Evolutionary conservation across 2,797 vertebrate species (phyloP).

Genomic region (Borostomias antarcticus): DNA sequence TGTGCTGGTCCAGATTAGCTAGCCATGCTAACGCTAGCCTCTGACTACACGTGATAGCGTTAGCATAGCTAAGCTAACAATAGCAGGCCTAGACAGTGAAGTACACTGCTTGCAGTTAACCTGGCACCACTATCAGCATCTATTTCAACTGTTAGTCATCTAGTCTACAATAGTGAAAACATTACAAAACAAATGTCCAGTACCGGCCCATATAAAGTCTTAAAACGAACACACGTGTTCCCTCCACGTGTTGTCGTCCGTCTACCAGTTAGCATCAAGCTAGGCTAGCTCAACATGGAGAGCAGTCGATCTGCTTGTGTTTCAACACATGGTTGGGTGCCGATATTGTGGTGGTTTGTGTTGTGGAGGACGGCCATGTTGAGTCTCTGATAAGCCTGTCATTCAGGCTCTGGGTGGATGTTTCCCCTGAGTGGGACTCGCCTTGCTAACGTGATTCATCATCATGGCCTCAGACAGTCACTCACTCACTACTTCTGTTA

Average conservation of each 20-base stretch:
- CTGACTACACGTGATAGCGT: no score
- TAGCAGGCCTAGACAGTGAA: not conserved
- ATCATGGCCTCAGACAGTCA: not conserved
- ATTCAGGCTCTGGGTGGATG: no score
- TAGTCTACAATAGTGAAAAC: not conserved
- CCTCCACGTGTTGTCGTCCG: slow-evolving; percentile 70
- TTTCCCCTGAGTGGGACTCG: no score
- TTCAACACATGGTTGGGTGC: fast-evolving
- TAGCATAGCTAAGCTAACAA: no score
- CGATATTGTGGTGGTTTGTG: not conserved
- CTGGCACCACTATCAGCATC: not conserved
- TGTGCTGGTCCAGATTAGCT: not conserved
- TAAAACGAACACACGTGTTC: slow-evolving; percentile 65
- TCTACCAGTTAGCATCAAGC: not conserved
- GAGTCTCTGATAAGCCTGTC: not conserved
- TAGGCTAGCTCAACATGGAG: no score
- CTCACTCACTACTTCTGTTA: no score
- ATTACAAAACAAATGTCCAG: not conserved
- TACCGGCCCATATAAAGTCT: slow-evolving; percentile 6
- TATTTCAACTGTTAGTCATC: not conserved
- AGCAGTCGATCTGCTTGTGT: no score
- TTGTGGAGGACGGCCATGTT: not conserved
- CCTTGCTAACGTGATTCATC: not conserved
- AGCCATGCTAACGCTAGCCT: not conserved
- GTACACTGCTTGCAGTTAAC: not conserved